Conservation (phyloP, 2,888 invertebrate genomes). For the Latrodectus elegans region DNA sequence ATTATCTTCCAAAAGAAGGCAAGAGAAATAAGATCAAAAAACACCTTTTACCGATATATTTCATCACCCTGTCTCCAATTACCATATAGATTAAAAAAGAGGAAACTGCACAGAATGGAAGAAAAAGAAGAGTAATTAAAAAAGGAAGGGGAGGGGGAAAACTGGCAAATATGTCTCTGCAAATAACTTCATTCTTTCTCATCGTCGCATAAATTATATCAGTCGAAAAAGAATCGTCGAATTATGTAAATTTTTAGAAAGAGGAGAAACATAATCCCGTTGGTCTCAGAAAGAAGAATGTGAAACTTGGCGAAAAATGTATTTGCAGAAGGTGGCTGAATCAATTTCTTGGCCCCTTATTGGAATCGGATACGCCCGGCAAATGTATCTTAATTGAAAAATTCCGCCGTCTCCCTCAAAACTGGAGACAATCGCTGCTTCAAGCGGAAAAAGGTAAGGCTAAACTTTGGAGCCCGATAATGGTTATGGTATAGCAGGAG, state of each 20-base stretch:
- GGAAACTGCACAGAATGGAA: not conserved
- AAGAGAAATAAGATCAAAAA: not conserved
- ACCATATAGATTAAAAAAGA: constrained; percentile 5
- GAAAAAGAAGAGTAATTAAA: constrained; percentile 4
- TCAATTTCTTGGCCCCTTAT: constrained; percentile 2
- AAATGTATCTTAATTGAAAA: constrained; percentile 3
- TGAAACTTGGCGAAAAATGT: not conserved
- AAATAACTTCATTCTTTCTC: constrained; percentile 12
- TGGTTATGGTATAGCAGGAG: no score
- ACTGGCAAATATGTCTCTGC: constrained; percentile 7
- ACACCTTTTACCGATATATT: not conserved
- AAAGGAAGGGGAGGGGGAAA: constrained; percentile 1
- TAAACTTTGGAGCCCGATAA: no score
- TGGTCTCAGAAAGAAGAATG: not conserved
- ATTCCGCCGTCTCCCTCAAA: not conserved
- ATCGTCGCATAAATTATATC: constrained; percentile 18
- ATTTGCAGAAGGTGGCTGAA: constrained; percentile 2
- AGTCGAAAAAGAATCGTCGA: not conserved
- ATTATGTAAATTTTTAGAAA: not conserved
- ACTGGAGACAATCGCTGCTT: no score
- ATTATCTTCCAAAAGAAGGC: not conserved
- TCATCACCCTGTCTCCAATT: constrained; percentile 2
- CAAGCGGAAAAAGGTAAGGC: no score
- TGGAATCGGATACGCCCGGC: not conserved
- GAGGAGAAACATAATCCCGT: not conserved